phyloP scores from a whole-genome alignment of 2,888 invertebrate species.

The Drosophila multiciliata region DNA sequence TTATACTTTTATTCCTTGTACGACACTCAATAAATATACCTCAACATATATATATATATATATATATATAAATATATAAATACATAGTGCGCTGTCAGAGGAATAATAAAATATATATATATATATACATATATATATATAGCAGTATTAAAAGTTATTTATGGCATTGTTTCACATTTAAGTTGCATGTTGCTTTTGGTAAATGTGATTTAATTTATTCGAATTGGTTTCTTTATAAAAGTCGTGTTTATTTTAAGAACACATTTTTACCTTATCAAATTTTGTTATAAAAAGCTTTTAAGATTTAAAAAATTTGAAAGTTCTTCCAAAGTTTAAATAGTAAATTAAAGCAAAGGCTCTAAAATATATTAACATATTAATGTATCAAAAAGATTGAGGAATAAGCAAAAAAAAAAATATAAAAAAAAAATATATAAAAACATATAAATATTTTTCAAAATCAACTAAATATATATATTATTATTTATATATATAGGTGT shows the following conservation, averaged over 20 bases:
- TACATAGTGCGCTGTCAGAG: background rate
- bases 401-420: background rate
- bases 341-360: background rate
- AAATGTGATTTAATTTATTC: background rate
- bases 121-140: background rate
- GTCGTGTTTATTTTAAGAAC: background rate
- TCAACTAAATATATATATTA: too few species aligned
- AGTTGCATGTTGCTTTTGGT: background rate
- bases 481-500: too few species aligned
- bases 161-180: background rate
- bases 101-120: background rate
- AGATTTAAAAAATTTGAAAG: background rate
- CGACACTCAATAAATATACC: slow-evolving; percentile 13
- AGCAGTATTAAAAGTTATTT: background rate
- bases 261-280: background rate
- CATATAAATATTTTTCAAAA: too few species aligned
- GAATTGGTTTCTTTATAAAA: background rate
- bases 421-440: too few species aligned
- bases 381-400: fast-evolving
- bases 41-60: background rate
- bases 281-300: background rate
- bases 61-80: background rate
- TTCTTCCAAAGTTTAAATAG: background rate
- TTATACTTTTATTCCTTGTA: background rate
- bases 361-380: background rate